Conservation (phyloP, 2,888 invertebrate genomes). For the Eudasyphora cyanicolor region DNA sequence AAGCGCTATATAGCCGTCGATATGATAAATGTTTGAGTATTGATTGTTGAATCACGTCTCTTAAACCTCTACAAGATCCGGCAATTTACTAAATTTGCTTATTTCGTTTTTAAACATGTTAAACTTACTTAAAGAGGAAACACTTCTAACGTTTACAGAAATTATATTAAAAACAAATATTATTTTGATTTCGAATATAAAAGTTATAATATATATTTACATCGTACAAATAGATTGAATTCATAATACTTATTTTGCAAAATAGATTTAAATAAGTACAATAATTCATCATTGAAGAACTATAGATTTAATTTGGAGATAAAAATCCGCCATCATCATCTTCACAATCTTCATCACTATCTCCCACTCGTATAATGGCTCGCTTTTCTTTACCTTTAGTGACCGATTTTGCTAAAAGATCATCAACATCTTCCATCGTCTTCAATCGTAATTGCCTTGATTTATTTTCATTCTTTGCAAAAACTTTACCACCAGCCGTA, state of each 20-base stretch:
- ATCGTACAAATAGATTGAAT: neutral
- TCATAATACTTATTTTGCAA: neutral
- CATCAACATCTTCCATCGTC: neutral
- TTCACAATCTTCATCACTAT: neutral
- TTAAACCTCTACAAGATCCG: neutral
- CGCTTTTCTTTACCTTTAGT: neutral
- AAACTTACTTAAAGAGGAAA: slow-evolving; percentile 12
- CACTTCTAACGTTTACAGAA: neutral
- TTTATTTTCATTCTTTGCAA: neutral
- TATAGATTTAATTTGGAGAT: neutral
- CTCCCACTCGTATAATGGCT: neutral
- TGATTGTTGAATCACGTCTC: neutral
- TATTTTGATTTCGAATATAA: neutral
- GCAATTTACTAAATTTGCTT: neutral
- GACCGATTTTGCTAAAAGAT: neutral
- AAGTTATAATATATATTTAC: neutral
- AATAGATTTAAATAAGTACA: neutral
- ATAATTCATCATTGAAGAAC: neutral
- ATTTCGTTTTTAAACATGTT: slow-evolving; percentile 9
- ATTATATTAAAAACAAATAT: neutral
- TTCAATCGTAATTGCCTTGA: neutral
- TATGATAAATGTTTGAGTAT: neutral
- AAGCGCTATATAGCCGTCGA: neutral
- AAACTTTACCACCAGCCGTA: neutral
- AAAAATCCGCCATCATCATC: neutral